Base-by-base conservation (phyloP, 2,797 vertebrate genomes). In the Pangasius krempfi region DNA sequence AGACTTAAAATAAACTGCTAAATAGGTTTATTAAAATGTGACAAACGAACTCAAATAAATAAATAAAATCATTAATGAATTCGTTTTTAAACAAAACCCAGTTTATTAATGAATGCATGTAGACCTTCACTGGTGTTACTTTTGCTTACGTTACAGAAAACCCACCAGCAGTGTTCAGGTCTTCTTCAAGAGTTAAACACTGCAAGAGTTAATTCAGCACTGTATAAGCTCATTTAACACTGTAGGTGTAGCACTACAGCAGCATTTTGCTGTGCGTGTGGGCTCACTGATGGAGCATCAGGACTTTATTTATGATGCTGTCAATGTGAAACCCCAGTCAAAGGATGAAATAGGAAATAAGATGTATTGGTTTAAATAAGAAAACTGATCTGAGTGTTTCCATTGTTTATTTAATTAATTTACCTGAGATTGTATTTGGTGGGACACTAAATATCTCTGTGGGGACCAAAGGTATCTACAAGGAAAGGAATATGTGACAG, bases 1-100 rank as follows among this genome's bases (percentile, higher is more conserved):
- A 16, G 0, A 54, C 30, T n/a, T 2, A 18, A 7, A 30, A 54
- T 9, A 16, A 54, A 20, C 27, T 25, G 30, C 30, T 37, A 13
- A 47, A 47, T 47, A 47, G 8, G 7, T 47, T 9, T 47, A 47
- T 47, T 47, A 1, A 47, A 47, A 25, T 87, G 25, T 47, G 73
- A 75, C 4, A 10, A 47, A 47, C 40, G 3, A 16, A n/a, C 37
- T 58, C 12, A 60, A 40, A 86, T 5, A 50, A 25, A 44, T 68
- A 73, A 60, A 79, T 73, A 50, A 22, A 58, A 12, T 79, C 1
- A 47, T 73, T n/a, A 22, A 54, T 70, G 52, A 54, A 88, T 85
- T 22, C 30, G 20, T 52, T 27, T 62, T 52, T 14, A 27, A 80
- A 40, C 13, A 27, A 52, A 50, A 25, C 4, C 12, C 7, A n/a